A percentile compares a stretch with the other conserved stretches of the same genome.
Evolutionary conservation across 2,888 invertebrate genomes (phyloP).

Genomic region (Ophioninae sp.): DNA sequence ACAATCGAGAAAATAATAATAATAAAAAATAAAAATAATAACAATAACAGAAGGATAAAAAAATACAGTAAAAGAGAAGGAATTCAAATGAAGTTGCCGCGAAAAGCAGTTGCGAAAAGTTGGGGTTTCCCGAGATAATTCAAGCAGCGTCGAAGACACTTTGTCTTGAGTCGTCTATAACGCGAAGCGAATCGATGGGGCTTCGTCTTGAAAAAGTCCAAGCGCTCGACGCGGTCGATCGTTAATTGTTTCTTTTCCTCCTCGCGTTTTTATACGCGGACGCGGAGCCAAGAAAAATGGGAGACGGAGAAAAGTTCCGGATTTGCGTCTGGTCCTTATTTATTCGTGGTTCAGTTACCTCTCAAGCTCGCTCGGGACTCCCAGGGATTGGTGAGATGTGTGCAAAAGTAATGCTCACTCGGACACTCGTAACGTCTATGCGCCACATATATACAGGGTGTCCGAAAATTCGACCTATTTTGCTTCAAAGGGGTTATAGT

Average conservation of each 20-base stretch:
- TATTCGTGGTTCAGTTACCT: conserved; percentile 80
- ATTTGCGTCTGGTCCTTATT: conserved; percentile 78
- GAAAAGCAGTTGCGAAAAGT: not conserved
- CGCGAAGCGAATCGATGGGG: not conserved
- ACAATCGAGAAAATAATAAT: no score
- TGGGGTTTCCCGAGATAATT: not conserved
- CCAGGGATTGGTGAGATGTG: conserved; percentile 35
- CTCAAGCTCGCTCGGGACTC: conserved; percentile 61
- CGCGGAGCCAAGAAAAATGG: conserved; percentile 22
- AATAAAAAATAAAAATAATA: not conserved
- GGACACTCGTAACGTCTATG: conserved; percentile 62
- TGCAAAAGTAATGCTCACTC: conserved; percentile 58
- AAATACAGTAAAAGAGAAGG: not conserved
- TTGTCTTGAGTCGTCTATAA: not conserved
- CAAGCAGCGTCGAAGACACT: not conserved
- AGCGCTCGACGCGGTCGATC: conserved; percentile 42
- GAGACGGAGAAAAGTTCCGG: conserved; percentile 64
- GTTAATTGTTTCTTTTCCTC: conserved; percentile 71
- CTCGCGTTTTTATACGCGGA: conserved; percentile 41
- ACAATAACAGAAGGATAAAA: not conserved
- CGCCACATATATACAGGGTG: conserved; percentile 28
- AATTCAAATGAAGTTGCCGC: not conserved
- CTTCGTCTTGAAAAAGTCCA: conserved; percentile 13
- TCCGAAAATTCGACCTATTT: no score
- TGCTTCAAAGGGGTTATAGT: no score